A percentile compares a stretch with the other conserved stretches of the same genome.
These are phyloP conservation scores for Columba janthina DNA, from an alignment of 2,113 vertebrate species.

Conservation along the genomic window DNA sequence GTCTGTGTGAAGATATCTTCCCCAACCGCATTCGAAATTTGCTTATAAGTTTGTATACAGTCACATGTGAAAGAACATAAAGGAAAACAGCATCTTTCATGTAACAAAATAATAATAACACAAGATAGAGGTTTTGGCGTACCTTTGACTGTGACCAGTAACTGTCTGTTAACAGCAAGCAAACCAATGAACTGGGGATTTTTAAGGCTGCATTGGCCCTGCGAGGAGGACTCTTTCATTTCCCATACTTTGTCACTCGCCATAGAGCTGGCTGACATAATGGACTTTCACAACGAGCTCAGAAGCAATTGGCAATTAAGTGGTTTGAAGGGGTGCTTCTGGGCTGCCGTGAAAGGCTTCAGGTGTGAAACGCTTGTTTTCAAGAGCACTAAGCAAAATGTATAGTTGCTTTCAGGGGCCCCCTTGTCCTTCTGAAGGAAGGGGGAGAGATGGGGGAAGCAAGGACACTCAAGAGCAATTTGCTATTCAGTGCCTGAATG, in stretches of 20 bases:
- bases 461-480: conserved; percentile 99
- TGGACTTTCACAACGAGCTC: conserved; percentile 91
- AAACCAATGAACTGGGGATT: conserved; percentile 84
- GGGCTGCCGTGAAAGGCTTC: conserved; percentile 94
- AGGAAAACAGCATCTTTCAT: conserved; percentile 51
- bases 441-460: conserved; percentile 75
- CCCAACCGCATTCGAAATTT: background rate
- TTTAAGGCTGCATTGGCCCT: conserved; percentile 83
- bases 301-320: conserved; percentile 99
- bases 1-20: background rate
- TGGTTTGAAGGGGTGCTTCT: conserved; percentile 97
- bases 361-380: conserved; percentile 99
- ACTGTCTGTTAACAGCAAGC: conserved; percentile 82
- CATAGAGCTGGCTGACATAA: conserved; percentile 88
- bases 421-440: conserved; percentile 85
- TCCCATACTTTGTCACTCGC: conserved; percentile 90
- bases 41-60: background rate
- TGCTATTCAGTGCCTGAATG: conserved; percentile 96
- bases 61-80: background rate
- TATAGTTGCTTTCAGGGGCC: conserved; percentile 96
- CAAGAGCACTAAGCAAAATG: conserved; percentile 97
- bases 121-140: conserved; percentile 46
- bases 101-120: conserved; percentile 23
- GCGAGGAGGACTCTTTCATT: conserved; percentile 92
- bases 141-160: conserved; percentile 65